Conservation (phyloP, 2,888 invertebrate species). For the Nemotelus pantherinus region DNA sequence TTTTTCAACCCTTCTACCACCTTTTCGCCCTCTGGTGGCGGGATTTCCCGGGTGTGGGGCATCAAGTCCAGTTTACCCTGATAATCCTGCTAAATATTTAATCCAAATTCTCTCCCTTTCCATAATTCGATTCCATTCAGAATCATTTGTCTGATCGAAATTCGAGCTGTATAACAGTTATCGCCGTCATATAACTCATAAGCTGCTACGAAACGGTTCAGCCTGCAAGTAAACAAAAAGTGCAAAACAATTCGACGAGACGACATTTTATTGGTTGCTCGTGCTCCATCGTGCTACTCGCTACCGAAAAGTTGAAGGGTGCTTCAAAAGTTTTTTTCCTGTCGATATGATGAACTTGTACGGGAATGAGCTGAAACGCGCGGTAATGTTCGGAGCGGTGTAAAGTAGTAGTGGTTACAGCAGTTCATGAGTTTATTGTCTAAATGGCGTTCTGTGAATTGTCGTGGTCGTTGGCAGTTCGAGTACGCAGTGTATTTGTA, state of each 20-base stretch:
- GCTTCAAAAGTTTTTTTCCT: constrained; percentile 23
- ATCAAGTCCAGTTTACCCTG: no score
- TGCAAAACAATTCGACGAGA: constrained; percentile 17
- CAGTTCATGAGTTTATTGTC: constrained; percentile 9
- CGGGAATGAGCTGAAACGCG: background rate
- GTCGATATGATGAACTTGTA: constrained; percentile 10
- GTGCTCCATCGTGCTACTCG: background rate
- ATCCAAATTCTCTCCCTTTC: no score
- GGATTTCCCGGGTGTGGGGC: no score
- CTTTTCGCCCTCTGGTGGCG: no score
- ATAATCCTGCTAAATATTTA: no score
- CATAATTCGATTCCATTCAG: no score
- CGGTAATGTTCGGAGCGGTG: background rate
- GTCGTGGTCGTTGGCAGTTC: background rate
- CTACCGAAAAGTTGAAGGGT: constrained; percentile 43
- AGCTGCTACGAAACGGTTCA: constrained; percentile 22
- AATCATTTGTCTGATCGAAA: no score
- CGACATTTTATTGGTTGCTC: constrained; percentile 21
- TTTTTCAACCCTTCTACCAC: no score
- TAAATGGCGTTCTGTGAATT: constrained; percentile 7
- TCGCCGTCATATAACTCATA: background rate
- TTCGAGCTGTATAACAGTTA: constrained; percentile 25
- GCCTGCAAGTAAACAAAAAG: constrained; percentile 31
- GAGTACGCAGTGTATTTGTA: constrained; percentile 4
- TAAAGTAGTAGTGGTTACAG: constrained; percentile 22